phyloP scores from a whole-genome alignment of 2,113 vertebrate species.

The Oostethus manadensis region DNA sequence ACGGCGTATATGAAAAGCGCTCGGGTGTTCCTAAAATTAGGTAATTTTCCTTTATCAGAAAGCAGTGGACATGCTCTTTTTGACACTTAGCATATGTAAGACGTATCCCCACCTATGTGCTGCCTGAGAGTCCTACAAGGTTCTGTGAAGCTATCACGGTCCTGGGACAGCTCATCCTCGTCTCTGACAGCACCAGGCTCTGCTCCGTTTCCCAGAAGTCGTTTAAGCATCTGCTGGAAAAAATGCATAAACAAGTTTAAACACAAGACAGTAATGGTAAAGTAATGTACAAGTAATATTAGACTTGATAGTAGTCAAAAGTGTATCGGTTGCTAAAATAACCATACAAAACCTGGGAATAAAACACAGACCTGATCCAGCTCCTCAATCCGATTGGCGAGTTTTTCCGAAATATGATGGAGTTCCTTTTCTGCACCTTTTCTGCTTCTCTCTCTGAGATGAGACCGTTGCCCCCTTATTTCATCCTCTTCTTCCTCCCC shows the following conservation, averaged over 20 bases:
- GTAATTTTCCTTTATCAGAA: neutral
- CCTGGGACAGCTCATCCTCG: constrained; percentile 78
- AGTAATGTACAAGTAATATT: neutral
- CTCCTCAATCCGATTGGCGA: constrained; percentile 79
- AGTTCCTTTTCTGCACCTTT: constrained; percentile 74
- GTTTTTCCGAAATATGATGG: constrained; percentile 78
- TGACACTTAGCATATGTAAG: neutral
- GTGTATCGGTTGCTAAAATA: too few species aligned
- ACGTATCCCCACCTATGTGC: constrained; percentile 61
- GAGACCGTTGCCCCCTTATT: constrained; percentile 51
- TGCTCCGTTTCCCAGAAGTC: constrained; percentile 67
- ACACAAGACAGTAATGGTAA: neutral
- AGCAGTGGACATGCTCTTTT: neutral
- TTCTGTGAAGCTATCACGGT: constrained; percentile 82
- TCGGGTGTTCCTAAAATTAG: constrained; percentile 42
- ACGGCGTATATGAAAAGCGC: constrained; percentile 77
- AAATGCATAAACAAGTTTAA: neutral
- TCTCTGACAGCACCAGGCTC: constrained; percentile 55
- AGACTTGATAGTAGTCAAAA: too few species aligned
- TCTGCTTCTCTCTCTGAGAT: constrained; percentile 63
- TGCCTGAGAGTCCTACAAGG: constrained; percentile 49
- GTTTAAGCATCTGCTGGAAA: constrained; percentile 82
- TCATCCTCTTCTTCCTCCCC: constrained; percentile 8
- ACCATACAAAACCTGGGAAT: too few species aligned
- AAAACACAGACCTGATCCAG: constrained; percentile 73